phyloP scores from a whole-genome alignment of 2,113 vertebrate species.

The Oreochromis tanganicae region DNA sequence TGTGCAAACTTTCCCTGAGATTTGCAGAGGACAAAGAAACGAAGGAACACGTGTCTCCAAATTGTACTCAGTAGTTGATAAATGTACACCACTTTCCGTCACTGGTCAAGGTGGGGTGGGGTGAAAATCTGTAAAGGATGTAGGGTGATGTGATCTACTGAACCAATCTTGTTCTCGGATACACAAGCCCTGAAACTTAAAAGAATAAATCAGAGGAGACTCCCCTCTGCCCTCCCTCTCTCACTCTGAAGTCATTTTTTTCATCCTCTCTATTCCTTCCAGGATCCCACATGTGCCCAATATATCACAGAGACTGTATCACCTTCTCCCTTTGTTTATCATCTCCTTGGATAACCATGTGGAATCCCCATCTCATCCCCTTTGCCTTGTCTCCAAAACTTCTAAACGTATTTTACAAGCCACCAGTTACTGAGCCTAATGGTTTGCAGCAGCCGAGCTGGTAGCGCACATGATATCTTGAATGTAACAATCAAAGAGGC shows the following conservation, averaged over 20 bases:
- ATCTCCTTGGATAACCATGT: constrained; percentile 86
- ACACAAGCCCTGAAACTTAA: constrained; percentile 62
- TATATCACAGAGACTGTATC: constrained; percentile 89
- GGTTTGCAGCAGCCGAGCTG: constrained; percentile 90
- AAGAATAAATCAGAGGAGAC: constrained; percentile 71
- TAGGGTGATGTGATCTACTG: constrained; percentile 72
- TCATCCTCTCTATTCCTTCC: constrained; percentile 41
- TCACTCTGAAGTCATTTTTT: constrained; percentile 8
- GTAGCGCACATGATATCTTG: constrained; percentile 96
- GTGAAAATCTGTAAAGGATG: constrained; percentile 56
- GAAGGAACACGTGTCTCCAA: not conserved
- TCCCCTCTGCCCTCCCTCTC: constrained; percentile 38
- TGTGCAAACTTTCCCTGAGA: not conserved
- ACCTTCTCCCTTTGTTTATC: constrained; percentile 85
- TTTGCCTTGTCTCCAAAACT: constrained; percentile 84
- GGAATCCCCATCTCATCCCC: constrained; percentile 94
- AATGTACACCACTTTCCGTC: not conserved
- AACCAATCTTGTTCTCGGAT: constrained; percentile 72
- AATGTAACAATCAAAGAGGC: constrained; percentile 99
- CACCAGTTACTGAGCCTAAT: constrained; percentile 84
- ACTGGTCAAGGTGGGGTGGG: not conserved
- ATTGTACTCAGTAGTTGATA: not conserved
- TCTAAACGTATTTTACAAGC: constrained; percentile 95
- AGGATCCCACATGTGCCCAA: constrained; percentile 79
- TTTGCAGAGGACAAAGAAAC: not conserved